phyloP scores from a whole-genome alignment of 2,888 invertebrate genomes.

The Acrobasis suavella region DNA sequence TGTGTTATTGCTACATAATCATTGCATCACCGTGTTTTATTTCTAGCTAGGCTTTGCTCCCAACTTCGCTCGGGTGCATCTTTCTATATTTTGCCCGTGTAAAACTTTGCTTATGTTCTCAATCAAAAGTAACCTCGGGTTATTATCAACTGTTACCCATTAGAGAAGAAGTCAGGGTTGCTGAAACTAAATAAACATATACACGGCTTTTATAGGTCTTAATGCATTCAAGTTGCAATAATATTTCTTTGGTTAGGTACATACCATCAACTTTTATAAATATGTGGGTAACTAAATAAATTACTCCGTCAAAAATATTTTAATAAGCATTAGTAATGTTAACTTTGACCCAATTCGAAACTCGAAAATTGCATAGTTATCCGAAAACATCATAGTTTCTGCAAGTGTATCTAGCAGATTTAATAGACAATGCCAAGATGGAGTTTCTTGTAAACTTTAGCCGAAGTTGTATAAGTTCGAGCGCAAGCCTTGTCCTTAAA shows the following conservation, averaged over 20 bases:
- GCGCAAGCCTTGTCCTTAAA: constrained; percentile 70
- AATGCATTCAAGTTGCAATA: too few relatives aligned
- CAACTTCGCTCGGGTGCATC: neutral
- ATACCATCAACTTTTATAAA: too few relatives aligned
- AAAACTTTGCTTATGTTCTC: too few relatives aligned
- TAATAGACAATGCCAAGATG: constrained; percentile 73
- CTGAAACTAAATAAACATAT: too few relatives aligned
- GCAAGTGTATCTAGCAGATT: constrained; percentile 69
- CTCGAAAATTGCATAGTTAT: constrained; percentile 18
- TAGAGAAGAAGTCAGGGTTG: too few relatives aligned
- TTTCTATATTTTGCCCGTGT: too few relatives aligned
- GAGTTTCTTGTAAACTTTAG: constrained; percentile 73
- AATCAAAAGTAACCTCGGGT: too few relatives aligned
- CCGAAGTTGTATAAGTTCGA: constrained; percentile 69
- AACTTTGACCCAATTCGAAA: constrained; percentile 4
- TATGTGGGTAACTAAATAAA: too few relatives aligned
- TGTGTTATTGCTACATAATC: constrained; percentile 31
- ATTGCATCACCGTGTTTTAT: constrained; percentile 13
- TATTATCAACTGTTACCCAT: too few relatives aligned
- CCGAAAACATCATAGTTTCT: constrained; percentile 48
- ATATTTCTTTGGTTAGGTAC: too few relatives aligned
- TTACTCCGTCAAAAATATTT: too few relatives aligned
- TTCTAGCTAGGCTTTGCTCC: neutral
- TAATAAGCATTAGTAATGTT: neutral
- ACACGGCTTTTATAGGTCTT: too few relatives aligned